phyloP scores from a whole-genome alignment of 1,140 invertebrate genomes.

The Streblospio benedicti region DNA sequence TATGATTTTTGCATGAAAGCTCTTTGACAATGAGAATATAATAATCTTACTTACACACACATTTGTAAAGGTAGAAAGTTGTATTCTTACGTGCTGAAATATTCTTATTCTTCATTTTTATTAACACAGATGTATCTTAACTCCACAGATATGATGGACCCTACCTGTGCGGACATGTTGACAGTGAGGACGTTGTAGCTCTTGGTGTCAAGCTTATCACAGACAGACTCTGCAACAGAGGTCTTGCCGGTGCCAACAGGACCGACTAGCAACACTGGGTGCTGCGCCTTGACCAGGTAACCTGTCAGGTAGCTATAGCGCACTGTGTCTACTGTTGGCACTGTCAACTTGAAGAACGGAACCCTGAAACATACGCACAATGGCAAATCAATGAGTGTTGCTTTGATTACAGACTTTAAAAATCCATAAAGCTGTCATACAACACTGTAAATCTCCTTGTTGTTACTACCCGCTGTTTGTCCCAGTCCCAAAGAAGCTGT shows the following conservation, averaged over 20 bases:
- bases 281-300: slow-evolving; percentile 54
- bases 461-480: too few species aligned
- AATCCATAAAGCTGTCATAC: too few species aligned
- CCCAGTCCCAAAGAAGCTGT: background rate
- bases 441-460: too few species aligned
- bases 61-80: too few species aligned
- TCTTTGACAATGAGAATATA: too few species aligned
- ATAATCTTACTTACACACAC: too few species aligned
- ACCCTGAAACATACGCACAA: slow-evolving; percentile 47
- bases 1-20: too few species aligned
- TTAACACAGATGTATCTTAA: too few species aligned
- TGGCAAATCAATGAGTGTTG: too few species aligned
- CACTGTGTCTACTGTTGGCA: slow-evolving; percentile 74
- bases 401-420: background rate
- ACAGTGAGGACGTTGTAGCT: slow-evolving; percentile 61
- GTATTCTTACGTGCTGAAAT: too few species aligned
- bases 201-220: slow-evolving; percentile 55
- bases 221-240: slow-evolving; percentile 60
- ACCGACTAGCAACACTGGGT: slow-evolving; percentile 66
- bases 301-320: slow-evolving; percentile 65
- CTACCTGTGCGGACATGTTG: slow-evolving; percentile 71
- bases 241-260: slow-evolving; percentile 73
- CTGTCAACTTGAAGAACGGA: slow-evolving; percentile 71
- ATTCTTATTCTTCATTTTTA: too few species aligned
- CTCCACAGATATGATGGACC: too few species aligned